Evolutionary conservation across 2,797 vertebrate species (phyloP).

Genomic region (Sebastes kiyomatsui): DNA sequence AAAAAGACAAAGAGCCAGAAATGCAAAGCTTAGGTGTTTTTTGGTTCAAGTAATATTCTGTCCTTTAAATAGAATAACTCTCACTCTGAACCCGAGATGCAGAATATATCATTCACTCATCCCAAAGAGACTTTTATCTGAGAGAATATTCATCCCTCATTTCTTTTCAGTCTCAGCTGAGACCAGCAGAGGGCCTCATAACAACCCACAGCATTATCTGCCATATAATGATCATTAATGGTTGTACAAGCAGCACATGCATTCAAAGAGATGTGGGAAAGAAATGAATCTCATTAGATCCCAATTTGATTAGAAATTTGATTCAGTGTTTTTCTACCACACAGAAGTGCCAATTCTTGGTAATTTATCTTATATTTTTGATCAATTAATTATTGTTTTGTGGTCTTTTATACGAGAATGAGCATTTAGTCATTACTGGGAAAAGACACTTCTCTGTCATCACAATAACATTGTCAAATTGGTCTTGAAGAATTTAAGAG

Average conservation of each 20-base stretch:
- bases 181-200: slow-evolving; percentile 17
- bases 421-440: not conserved
- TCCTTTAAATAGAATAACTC: not conserved
- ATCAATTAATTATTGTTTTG: not conserved
- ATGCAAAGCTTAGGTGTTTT: not conserved
- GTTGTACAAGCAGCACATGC: not conserved
- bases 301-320: not conserved
- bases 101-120: not conserved
- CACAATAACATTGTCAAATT: not conserved
- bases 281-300: not conserved
- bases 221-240: not conserved
- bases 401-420: not conserved
- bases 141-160: no score
- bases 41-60: not conserved
- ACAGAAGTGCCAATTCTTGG: not conserved
- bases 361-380: not conserved
- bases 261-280: not conserved
- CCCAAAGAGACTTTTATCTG: no score
- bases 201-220: not conserved
- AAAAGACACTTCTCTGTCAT: not conserved
- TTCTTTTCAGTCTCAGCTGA: not conserved
- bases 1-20: not conserved
- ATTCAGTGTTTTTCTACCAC: not conserved
- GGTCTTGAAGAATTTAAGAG: not conserved
- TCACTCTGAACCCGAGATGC: not conserved